Percentiles rank a stretch among this genome's conserved stretches.
phyloP scores from a whole-genome alignment of 1,140 invertebrate species.

The Aporrectodea caliginosa region DNA sequence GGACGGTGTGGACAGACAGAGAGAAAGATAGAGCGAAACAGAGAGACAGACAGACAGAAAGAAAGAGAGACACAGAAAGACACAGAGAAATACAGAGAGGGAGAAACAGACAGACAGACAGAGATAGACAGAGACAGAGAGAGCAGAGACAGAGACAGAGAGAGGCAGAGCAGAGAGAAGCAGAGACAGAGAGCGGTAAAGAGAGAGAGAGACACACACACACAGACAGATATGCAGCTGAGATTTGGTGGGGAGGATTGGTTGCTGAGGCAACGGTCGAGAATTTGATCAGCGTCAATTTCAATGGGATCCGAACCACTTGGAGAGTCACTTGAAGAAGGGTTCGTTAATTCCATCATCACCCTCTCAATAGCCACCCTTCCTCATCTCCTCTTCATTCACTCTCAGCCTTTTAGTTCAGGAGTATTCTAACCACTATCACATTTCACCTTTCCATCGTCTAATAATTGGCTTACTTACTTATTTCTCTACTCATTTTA shows the following conservation, averaged over 20 bases:
- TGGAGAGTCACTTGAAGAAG: neutral
- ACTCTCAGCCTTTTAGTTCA: too few relatives aligned
- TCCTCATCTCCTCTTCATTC: neutral
- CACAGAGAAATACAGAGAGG: neutral
- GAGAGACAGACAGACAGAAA: neutral
- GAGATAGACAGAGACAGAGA: neutral
- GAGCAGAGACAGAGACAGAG: neutral
- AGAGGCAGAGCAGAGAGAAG: neutral
- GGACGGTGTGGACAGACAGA: conserved; percentile 1
- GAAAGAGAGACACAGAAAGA: neutral
- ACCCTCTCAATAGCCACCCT: neutral
- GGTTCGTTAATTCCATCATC: neutral
- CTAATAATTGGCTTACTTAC: too few relatives aligned
- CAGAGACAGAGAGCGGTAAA: neutral
- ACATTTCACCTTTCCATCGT: too few relatives aligned
- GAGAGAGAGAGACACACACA: neutral
- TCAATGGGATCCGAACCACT: neutral
- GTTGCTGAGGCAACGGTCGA: too few relatives aligned
- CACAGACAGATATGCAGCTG: neutral
- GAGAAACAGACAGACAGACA: neutral
- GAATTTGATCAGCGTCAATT: too few relatives aligned
- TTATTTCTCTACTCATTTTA: too few relatives aligned
- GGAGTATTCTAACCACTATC: too few relatives aligned
- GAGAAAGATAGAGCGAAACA: neutral
- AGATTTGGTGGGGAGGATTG: too few relatives aligned